These are phyloP conservation scores for Acarapis woodi DNA, from an alignment of 1,140 invertebrate species.

Conservation along the genomic window DNA sequence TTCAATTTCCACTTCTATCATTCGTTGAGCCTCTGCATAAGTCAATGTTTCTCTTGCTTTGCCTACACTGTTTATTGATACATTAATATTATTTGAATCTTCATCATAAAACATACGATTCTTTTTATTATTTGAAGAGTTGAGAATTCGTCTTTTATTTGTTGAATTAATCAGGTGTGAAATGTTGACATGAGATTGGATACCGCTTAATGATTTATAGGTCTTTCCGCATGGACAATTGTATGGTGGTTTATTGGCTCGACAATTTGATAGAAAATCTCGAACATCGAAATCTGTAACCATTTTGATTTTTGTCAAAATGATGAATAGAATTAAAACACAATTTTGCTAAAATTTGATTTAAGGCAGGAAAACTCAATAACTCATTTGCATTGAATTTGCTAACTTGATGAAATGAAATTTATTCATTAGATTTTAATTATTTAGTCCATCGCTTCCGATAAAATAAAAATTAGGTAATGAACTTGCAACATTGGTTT, in stretches of 20 bases:
- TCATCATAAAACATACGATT: slow-evolving; percentile 2
- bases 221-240: slow-evolving; percentile 54
- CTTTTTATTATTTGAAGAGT: neutral
- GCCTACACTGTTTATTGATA: neutral
- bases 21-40: slow-evolving; percentile 44
- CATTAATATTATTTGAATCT: neutral
- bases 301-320: slow-evolving; percentile 23
- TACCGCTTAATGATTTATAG: slow-evolving; percentile 51
- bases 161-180: no score
- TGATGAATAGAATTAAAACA: no score
- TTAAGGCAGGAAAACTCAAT: no score
- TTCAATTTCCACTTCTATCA: slow-evolving; percentile 54
- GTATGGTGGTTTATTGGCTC: slow-evolving; percentile 35
- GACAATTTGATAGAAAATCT: slow-evolving; percentile 45
- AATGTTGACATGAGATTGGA: slow-evolving; percentile 56
- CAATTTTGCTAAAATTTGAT: no score
- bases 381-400: no score
- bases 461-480: no score
- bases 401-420: no score
- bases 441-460: no score
- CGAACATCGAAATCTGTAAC: slow-evolving; percentile 48
- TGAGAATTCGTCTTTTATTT: slow-evolving; percentile 16
- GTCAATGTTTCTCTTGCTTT: slow-evolving; percentile 23
- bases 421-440: no score
- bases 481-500: no score